Conservation (phyloP, 1,140 invertebrate genomes). For the Littorina saxatilis region DNA sequence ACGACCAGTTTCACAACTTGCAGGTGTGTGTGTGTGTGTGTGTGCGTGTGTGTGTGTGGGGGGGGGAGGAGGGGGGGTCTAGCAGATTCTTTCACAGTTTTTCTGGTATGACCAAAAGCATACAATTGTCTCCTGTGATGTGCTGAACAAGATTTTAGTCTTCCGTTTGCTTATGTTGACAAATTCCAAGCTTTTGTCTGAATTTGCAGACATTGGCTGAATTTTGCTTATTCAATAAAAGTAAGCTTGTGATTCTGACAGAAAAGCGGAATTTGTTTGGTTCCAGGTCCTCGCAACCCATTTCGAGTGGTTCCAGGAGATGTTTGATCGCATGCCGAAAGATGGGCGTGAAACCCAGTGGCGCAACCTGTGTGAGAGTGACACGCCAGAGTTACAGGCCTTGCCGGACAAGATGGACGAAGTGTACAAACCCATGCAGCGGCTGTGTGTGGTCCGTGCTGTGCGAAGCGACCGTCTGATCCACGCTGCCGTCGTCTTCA, state of each 20-base stretch:
- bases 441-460: conserved; percentile 71
- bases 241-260: too few species aligned
- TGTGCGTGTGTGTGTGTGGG: too few species aligned
- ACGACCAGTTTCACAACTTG: conserved; percentile 75
- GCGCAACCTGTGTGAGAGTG: conserved; percentile 73
- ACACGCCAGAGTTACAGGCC: conserved; percentile 68
- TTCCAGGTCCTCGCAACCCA: conserved; percentile 48
- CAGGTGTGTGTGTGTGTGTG: conserved; percentile 51
- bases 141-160: too few species aligned
- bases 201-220: too few species aligned
- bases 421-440: conserved; percentile 69
- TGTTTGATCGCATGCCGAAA: conserved; percentile 74
- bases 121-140: too few species aligned
- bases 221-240: too few species aligned
- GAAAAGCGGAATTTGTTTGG: too few species aligned
- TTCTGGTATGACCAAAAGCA: too few species aligned
- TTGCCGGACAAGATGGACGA: conserved; percentile 74
- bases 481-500: conserved; percentile 69
- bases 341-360: conserved; percentile 75
- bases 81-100: not conserved
- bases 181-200: too few species aligned
- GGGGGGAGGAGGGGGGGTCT: too few species aligned
- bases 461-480: conserved; percentile 72
- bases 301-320: conserved; percentile 65
- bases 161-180: too few species aligned